Conservation (phyloP, 2,113 vertebrate species). For the Oncorhynchus mykiss region DNA sequence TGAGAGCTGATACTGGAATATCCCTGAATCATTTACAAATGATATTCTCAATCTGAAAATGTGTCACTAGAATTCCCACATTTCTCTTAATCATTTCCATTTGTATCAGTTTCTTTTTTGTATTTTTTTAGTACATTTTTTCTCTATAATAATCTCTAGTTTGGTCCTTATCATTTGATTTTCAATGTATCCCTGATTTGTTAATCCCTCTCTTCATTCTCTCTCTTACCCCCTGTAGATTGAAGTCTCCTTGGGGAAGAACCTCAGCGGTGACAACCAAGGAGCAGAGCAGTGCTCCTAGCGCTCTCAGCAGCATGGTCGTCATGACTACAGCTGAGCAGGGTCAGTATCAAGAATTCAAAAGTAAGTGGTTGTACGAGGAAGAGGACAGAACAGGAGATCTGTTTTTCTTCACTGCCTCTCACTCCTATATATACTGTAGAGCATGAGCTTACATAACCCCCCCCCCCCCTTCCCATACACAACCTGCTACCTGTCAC, state of each 20-base stretch:
- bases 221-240: conserved; percentile 74
- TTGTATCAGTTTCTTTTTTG: neutral
- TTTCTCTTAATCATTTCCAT: neutral
- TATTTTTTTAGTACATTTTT: neutral
- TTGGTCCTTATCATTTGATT: too few relatives aligned
- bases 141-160: neutral
- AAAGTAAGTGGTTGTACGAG: neutral
- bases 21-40: too few relatives aligned
- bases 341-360: neutral
- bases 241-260: conserved; percentile 68
- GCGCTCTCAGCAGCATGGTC: conserved; percentile 34
- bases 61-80: too few relatives aligned
- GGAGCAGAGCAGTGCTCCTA: conserved; percentile 52
- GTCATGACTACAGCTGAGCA: conserved; percentile 47
- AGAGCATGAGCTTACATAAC: conserved; percentile 14
- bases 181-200: neutral
- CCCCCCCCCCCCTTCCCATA: conserved; percentile 7
- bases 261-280: conserved; percentile 41
- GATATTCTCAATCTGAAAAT: too few relatives aligned
- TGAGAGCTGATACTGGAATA: too few relatives aligned
- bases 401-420: conserved; percentile 22
- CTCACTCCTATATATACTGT: conserved; percentile 56
- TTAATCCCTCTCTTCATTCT: neutral
- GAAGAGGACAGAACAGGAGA: neutral
- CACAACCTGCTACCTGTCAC: neutral